Evolutionary conservation across 2,888 invertebrate genomes (phyloP).

Genomic region (Lamellibrachia satsuma): DNA sequence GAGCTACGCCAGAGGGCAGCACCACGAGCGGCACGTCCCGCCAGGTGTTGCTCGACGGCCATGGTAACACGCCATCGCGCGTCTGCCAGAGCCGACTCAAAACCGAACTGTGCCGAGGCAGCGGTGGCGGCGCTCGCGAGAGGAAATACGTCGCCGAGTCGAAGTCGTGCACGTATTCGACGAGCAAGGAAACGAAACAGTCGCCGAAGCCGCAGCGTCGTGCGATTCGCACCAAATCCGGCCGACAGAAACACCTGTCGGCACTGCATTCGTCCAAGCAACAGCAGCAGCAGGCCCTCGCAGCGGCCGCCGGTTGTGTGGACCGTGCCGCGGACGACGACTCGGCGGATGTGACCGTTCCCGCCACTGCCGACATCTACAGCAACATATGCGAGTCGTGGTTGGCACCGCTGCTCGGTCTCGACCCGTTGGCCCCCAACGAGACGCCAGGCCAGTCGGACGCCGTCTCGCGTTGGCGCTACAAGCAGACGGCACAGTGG

Average conservation of each 20-base stretch:
- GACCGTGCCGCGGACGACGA: neutral
- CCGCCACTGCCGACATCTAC: neutral
- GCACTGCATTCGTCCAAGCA: neutral
- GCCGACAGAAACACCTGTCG: neutral
- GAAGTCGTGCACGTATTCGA: neutral
- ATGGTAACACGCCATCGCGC: neutral
- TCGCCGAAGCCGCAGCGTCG: neutral
- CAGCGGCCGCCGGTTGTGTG: neutral
- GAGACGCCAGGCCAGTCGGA: neutral
- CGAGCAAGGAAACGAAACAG: neutral
- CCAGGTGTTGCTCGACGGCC: neutral
- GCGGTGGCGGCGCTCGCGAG: neutral
- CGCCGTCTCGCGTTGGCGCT: conserved; percentile 9
- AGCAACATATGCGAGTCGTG: neutral
- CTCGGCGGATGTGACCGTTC: neutral
- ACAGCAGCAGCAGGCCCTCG: neutral
- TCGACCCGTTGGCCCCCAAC: neutral
- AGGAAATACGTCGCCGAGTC: neutral
- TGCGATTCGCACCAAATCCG: neutral
- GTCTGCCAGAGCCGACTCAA: neutral
- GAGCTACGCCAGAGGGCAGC: neutral
- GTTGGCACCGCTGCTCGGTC: neutral
- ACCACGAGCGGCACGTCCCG: neutral
- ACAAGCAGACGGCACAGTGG: conserved; percentile 9
- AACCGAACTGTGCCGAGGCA: neutral